These are phyloP conservation scores for Coregonus suidteri DNA, from an alignment of 2,797 vertebrate genomes.

Conservation along the genomic window DNA sequence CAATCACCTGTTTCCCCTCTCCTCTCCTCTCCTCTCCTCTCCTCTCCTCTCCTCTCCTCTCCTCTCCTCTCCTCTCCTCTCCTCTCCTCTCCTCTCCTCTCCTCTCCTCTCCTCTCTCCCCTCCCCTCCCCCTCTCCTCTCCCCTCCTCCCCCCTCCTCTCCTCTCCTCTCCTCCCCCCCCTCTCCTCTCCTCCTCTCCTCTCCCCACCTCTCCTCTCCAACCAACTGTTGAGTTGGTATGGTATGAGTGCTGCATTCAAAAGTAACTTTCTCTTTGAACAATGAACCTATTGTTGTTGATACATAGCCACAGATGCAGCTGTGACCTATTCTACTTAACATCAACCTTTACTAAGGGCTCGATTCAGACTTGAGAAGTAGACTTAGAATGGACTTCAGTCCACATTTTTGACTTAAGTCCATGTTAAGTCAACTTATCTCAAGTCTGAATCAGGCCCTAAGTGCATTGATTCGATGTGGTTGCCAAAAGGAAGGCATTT, in stretches of 20 bases:
- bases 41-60: too few species aligned
- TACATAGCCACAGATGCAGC: constrained; percentile 32
- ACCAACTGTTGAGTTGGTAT: constrained; percentile 59
- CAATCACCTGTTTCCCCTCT: constrained; percentile 31
- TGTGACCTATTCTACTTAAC: constrained; percentile 60
- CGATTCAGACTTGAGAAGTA: not conserved
- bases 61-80: too few species aligned
- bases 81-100: too few species aligned
- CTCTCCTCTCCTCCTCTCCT: too few species aligned
- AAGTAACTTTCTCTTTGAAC: constrained; percentile 5
- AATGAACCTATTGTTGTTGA: constrained; percentile 59
- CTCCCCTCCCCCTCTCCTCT: too few species aligned
- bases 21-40: not conserved
- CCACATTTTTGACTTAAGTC: not conserved
- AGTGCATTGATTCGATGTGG: not conserved
- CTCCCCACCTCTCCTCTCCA: not conserved
- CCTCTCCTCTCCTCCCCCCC: too few species aligned
- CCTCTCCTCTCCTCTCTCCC: too few species aligned
- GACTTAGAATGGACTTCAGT: not conserved
- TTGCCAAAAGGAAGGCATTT: not conserved
- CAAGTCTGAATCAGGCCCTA: not conserved
- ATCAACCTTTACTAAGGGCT: not conserved
- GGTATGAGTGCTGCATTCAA: constrained; percentile 54
- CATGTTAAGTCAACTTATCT: not conserved
- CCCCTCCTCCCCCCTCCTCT: too few species aligned